These are phyloP conservation scores for Fregata magnificens DNA, from an alignment of 2,113 vertebrate species.

Conservation along the genomic window DNA sequence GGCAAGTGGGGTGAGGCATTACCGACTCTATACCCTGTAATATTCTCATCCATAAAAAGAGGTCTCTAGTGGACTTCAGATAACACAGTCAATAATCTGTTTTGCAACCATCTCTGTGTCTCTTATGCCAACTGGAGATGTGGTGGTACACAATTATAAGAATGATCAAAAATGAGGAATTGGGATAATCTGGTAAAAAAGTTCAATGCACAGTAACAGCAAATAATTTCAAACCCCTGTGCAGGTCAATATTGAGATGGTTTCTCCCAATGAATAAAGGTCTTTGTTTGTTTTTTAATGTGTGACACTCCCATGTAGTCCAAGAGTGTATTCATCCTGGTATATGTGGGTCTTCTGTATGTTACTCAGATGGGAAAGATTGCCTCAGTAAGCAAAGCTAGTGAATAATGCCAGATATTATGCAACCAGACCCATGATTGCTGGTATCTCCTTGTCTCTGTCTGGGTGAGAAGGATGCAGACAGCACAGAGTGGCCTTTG, in stretches of 20 bases:
- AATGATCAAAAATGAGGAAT: not conserved
- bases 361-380: not conserved
- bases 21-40: rapidly evolving
- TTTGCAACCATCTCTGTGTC: not conserved
- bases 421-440: not conserved
- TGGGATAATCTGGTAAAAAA: not conserved
- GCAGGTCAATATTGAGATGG: not conserved
- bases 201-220: not conserved
- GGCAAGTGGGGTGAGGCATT: not conserved
- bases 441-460: not conserved
- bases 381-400: not conserved
- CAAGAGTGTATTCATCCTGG: not conserved
- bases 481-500: not conserved
- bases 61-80: not conserved
- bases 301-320: not conserved
- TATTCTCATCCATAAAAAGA: not conserved
- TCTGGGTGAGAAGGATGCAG: not conserved
- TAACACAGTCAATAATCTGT: not conserved
- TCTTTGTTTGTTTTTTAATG: not conserved
- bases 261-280: not conserved
- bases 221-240: not conserved
- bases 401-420: not conserved
- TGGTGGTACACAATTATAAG: not conserved
- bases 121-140: not conserved
- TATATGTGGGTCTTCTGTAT: not conserved